Base-by-base conservation (phyloP, 64 coral and sea anemone species). In the Stichodactyla helianthus region DNA sequence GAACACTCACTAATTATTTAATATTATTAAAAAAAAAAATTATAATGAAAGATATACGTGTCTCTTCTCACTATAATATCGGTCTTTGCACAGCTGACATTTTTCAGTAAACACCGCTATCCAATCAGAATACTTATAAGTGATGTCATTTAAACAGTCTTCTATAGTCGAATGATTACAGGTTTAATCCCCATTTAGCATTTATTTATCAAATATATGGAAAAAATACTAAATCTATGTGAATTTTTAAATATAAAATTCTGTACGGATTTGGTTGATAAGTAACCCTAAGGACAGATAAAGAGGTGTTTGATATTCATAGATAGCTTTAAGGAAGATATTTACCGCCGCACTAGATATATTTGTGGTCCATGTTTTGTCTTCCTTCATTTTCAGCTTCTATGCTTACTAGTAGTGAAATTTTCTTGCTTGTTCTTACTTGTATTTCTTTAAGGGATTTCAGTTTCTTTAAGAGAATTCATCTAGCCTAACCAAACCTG, bases 101-200 rank as follows among this genome's bases (percentile, higher is more conserved):
- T 10, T n/a, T 74, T 74, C 68, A 28, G 68, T 74, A 74, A 74
- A 74, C 68, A 74, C 68, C 68, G 68, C 68, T 31, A 74, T 74
- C 68, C 68, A 74, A 74, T 74, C 68, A 74, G 68, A 74, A 4
- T 28, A 74, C 20, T 74, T 74, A 0, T 35, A 74, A 74, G 68
- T 74, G 68, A n/a, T 74, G 68, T 14, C 68, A 27, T 23, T 74
- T 74, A 3, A 74, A 31, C 25, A 23, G 68, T 31, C 27, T 27
- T 74, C 27, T 23, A 12, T 74, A 74, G 12, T 27, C 10, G 27
- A 31, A 74, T 1, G 10, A 5, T 28, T 1, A 74, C 25, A 2
- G 22, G 68, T 14, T 74, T 14, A 74, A 31, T 2, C 10, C 68
- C 27, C 10, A 74, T 74, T 74, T 23, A 74, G 25, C 8, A 26